Base-by-base conservation (phyloP, 2,797 vertebrate genomes). In the Neosilurus mollespiculum region DNA sequence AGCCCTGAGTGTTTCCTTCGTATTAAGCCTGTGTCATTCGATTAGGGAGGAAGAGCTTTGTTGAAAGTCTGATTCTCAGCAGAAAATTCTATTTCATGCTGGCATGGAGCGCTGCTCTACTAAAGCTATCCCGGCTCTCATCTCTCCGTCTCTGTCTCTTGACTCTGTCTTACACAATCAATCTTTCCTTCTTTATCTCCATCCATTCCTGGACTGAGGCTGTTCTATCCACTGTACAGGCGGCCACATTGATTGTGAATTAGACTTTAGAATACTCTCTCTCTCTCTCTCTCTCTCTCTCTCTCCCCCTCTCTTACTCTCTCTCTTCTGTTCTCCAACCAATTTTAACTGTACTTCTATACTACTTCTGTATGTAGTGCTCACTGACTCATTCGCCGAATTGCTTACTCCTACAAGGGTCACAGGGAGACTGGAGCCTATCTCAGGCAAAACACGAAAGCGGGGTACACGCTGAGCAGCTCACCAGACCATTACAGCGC, bases 31-130 rank as follows among this genome's bases (percentile, higher is more conserved):
- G 86, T 86, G 84, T 87, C 78, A 86, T 81, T 85, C 78, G 72
- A 88, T 88, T 88, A 86, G 66, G 9, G 72, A 76, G 83, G 84
- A 80, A 87, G 80, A 82, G 80, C 73, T 78, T 69, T 84, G 22
- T 91, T 87, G 89, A 87, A 84, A 88, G 81, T 89, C 87, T 86
- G 83, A 92, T 92, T 91, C 70, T 5, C 88, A 77, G 90, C 91
- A 93, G 91, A 94, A 94, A 94, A 94, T 94, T 92, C 89, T 89
- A 91, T 94, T 94, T 94, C 92, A 92, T 91, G 91, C 92, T 89
- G 87, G 89, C 81, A 78, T 89, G 80, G 88, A 87, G 88, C 83
- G 84, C 78, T 16, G 64, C 89, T 90, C 90, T 86, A 88, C 87
- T 90, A 87, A 83, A 69, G 8, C 14, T 62, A 66, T 56, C 76